These are phyloP conservation scores for Meghimatium bilineatum DNA, from an alignment of 2,888 invertebrate species.

Conservation along the genomic window DNA sequence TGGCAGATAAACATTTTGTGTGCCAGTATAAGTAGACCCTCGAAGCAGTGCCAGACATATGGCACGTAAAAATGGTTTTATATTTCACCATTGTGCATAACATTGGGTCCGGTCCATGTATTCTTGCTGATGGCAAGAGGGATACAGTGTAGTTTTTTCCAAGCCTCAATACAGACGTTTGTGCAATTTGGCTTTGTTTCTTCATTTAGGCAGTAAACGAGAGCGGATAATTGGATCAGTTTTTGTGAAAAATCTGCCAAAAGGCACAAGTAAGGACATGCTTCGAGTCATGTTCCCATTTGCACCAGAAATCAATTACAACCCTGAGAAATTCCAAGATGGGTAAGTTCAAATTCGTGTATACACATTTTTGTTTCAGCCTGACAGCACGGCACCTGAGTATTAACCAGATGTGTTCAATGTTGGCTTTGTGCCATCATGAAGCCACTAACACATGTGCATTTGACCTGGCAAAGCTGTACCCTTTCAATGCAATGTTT, in stretches of 20 bases:
- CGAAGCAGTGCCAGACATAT: background rate
- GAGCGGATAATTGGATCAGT: slow-evolving; percentile 45
- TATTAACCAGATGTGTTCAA: background rate
- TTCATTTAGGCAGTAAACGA: slow-evolving; percentile 27
- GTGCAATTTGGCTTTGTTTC: slow-evolving; percentile 36
- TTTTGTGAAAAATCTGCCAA: slow-evolving; percentile 48
- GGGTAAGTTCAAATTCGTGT: slow-evolving; percentile 38
- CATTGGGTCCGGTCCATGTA: background rate
- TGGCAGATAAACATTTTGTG: background rate
- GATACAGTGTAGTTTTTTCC: slow-evolving; percentile 11
- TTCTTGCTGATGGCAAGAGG: slow-evolving; percentile 4
- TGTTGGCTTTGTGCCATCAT: background rate
- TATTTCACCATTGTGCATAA: background rate
- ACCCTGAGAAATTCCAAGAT: slow-evolving; percentile 48
- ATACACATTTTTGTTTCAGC: background rate
- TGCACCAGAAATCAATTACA: slow-evolving; percentile 48
- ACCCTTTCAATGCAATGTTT: background rate
- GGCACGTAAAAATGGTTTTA: background rate
- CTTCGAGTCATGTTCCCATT: slow-evolving; percentile 48
- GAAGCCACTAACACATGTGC: background rate
- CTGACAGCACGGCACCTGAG: background rate
- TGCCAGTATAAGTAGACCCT: background rate
- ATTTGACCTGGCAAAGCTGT: background rate
- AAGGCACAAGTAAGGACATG: slow-evolving; percentile 41
- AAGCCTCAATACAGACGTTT: slow-evolving; percentile 21